Evolutionary conservation across 2,888 invertebrate species (phyloP), one percentile per base, ranked within the genome.

Genomic region (Amiota minor): DNA sequence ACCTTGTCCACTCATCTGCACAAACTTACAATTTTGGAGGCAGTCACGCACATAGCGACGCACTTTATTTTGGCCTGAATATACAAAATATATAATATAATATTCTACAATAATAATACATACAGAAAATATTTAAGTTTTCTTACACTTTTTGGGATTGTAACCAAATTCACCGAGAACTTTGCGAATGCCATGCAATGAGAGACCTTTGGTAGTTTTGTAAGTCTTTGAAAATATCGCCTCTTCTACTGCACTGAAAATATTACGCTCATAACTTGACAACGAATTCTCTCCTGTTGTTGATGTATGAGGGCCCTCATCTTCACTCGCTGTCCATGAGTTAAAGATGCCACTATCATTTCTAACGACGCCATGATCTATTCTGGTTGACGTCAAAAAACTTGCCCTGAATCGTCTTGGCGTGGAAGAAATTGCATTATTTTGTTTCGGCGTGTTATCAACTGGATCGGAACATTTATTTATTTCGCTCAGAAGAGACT

Each of bases 181-280:
- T 14, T 47, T 65, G 2, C 65, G 46, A 18, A 65, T 18, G 10
- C 47, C 47, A 47, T 20, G 18, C 0, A 65, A n/a, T 0, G 65
- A 65, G 1, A 45, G 18, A 47, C 65, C 65, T 65, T 65, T 65
- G 0, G n/a, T 2, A 11, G 23, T 65, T 10, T 65, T 65, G n/a
- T 65, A 65, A 0, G 65, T 65, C 2, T 46, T 47, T 10, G 46
- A 47, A n/a, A 65, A 65, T 12, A 65, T 35, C n/a, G 20, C 16
- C 20, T 65, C 65, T 11, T 65, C 65, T 10, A 65, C 47, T 9
- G 12, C 65, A 47, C 35, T 35, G 6, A 35, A 35, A 6, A 35
- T 35, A 6, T 65, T 65, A 9, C 12, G 20, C 14, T 23, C 23
- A 12, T 35, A 62, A 10, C 14, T 62, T 6, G 35, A 35, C 6